Percentiles rank a stretch among this genome's conserved stretches.
Conservation (phyloP, 2,113 vertebrate species). For the Eubucco bourcierii region DNA sequence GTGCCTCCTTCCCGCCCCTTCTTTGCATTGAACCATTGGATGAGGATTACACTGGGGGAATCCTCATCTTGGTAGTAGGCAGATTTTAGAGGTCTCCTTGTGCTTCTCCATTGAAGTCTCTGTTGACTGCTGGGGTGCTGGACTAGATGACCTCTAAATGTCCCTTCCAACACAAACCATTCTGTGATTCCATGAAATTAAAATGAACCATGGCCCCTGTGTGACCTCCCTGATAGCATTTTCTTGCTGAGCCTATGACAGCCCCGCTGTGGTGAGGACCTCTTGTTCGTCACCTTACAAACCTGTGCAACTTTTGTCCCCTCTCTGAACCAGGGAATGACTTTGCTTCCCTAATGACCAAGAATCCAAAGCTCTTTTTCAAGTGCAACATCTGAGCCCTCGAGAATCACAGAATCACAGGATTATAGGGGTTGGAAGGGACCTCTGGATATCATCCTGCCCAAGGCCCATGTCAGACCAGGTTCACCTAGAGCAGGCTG, state of each 20-base stretch:
- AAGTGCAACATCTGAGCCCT: neutral
- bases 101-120: neutral
- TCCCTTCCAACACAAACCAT: too few species aligned
- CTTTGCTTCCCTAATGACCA: neutral
- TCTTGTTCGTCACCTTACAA: neutral
- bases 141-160: too few species aligned
- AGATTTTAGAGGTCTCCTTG: neutral
- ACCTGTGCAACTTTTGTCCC: neutral
- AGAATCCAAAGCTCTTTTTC: neutral
- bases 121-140: too few species aligned
- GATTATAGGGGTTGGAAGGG: too few species aligned
- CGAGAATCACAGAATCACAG: too few species aligned
- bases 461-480: too few species aligned
- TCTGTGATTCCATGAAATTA: neutral
- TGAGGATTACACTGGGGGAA: neutral
- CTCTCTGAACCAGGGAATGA: neutral
- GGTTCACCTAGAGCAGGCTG: too few species aligned
- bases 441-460: too few species aligned
- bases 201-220: neutral
- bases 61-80: neutral
- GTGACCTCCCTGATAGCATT: neutral
- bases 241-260: neutral
- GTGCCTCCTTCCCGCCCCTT: rapidly evolving
- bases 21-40: neutral
- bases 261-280: neutral